Percentiles rank a stretch among this genome's conserved stretches.
Conservation (phyloP, 2,797 vertebrate genomes). For the Oreochromis mossambicus region DNA sequence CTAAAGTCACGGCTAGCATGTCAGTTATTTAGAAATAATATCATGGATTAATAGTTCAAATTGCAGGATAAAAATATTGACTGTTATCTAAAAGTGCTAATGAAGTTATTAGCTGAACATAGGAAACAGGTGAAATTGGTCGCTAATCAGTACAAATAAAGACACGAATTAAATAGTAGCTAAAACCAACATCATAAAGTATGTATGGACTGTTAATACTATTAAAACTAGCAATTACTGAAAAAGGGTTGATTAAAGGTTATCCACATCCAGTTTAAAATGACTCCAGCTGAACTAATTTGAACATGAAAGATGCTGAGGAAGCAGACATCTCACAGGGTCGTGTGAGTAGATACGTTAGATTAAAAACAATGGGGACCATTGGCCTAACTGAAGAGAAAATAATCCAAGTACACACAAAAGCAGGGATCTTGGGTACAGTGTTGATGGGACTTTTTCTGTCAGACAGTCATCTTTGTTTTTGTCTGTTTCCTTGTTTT, state of each 20-base stretch:
- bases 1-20: not conserved
- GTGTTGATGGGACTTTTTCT: not conserved
- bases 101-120: not conserved
- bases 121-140: not conserved
- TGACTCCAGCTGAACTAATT: not conserved
- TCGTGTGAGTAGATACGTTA: not conserved
- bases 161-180: not conserved
- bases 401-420: not conserved
- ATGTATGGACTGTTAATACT: not conserved
- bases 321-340: not conserved
- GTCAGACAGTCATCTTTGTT: slow-evolving; percentile 10
- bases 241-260: not conserved
- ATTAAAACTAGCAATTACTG: not conserved
- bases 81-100: not conserved
- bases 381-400: not conserved
- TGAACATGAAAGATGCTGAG: not conserved
- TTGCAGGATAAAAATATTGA: not conserved
- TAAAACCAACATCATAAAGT: not conserved
- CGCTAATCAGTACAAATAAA: not conserved
- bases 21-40: not conserved
- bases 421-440: not conserved
- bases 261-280: not conserved
- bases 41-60: not conserved
- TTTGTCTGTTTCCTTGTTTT: slow-evolving; percentile 1
- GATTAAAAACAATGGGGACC: not conserved